Evolutionary conservation across 2,888 invertebrate species (phyloP).

Genomic region (Pyrocoelia pectoralis): DNA sequence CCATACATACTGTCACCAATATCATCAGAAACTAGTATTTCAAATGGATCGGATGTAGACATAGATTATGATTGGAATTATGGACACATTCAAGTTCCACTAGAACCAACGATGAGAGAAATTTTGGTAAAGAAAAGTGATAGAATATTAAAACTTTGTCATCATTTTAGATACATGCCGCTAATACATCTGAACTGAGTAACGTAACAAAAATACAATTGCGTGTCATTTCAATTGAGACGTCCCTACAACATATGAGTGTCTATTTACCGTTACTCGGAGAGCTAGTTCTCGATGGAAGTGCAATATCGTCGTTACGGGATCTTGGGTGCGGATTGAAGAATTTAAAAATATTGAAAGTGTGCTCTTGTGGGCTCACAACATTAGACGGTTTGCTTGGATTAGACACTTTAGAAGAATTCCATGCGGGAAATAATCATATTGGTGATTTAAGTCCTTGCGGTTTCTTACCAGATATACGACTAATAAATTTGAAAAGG

Average conservation of each 20-base stretch:
- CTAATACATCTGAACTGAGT: constrained; percentile 60
- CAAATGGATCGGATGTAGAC: constrained; percentile 17
- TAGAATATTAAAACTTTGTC: background rate
- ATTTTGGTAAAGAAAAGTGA: constrained; percentile 42
- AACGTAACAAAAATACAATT: constrained; percentile 67
- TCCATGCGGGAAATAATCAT: constrained; percentile 70
- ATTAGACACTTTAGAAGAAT: constrained; percentile 66
- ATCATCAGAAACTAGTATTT: constrained; percentile 17
- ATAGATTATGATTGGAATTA: background rate
- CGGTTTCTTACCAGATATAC: constrained; percentile 63
- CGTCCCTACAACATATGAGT: constrained; percentile 70
- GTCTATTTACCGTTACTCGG: constrained; percentile 69
- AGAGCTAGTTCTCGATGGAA: constrained; percentile 71
- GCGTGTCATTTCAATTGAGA: constrained; percentile 70
- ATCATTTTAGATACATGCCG: constrained; percentile 48
- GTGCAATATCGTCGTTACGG: constrained; percentile 70
- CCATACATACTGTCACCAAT: constrained; percentile 12
- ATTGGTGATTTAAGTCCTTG: constrained; percentile 70
- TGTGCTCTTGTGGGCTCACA: constrained; percentile 71
- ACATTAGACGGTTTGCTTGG: constrained; percentile 75
- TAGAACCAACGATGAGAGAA: constrained; percentile 47
- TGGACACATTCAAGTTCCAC: constrained; percentile 25
- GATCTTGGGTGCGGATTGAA: constrained; percentile 73
- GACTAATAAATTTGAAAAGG: constrained; percentile 60
- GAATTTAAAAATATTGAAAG: constrained; percentile 66